Conservation (phyloP, 1,140 invertebrate genomes). For the Drosophila ironensis region DNA sequence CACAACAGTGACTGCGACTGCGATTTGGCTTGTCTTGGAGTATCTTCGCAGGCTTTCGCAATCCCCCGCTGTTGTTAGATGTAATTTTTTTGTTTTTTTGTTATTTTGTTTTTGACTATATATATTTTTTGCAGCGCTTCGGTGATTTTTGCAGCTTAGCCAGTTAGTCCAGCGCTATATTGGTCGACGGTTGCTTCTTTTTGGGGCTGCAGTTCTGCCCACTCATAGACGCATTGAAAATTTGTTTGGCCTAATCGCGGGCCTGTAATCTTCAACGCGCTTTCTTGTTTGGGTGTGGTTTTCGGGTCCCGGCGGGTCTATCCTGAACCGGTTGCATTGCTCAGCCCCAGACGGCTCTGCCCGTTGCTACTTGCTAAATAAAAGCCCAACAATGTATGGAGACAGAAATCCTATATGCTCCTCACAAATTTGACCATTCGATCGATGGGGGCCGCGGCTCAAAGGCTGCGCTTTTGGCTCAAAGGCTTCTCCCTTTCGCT, state of each 20-base stretch:
- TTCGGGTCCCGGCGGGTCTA: conserved; percentile 34
- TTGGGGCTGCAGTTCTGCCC: conserved; percentile 69
- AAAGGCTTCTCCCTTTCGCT: conserved; percentile 35
- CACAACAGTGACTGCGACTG: conserved; percentile 16
- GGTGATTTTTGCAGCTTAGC: conserved; percentile 66
- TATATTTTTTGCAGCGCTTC: conserved; percentile 67
- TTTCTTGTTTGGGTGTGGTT: conserved; percentile 67
- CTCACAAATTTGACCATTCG: conserved; percentile 30
- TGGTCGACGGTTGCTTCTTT: conserved; percentile 64
- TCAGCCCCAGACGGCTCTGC: background rate
- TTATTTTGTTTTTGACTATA: conserved; percentile 4
- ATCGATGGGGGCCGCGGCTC: conserved; percentile 8
- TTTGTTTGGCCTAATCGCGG: conserved; percentile 58
- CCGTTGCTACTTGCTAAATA: background rate
- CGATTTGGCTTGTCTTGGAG: conserved; percentile 55
- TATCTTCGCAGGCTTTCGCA: conserved; percentile 71
- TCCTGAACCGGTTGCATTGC: conserved; percentile 57
- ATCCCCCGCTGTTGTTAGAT: conserved; percentile 36
- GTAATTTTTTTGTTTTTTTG: conserved; percentile 11
- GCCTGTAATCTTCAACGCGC: conserved; percentile 66
- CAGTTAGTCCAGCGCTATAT: conserved; percentile 72
- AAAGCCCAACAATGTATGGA: no score
- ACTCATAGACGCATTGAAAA: conserved; percentile 46
- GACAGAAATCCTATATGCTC: conserved; percentile 29
- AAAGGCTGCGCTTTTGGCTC: conserved; percentile 10